Percentiles rank a stretch among this genome's conserved stretches.
phyloP scores from a whole-genome alignment of 1,140 invertebrate genomes.

The Heliconius nattereri region DNA sequence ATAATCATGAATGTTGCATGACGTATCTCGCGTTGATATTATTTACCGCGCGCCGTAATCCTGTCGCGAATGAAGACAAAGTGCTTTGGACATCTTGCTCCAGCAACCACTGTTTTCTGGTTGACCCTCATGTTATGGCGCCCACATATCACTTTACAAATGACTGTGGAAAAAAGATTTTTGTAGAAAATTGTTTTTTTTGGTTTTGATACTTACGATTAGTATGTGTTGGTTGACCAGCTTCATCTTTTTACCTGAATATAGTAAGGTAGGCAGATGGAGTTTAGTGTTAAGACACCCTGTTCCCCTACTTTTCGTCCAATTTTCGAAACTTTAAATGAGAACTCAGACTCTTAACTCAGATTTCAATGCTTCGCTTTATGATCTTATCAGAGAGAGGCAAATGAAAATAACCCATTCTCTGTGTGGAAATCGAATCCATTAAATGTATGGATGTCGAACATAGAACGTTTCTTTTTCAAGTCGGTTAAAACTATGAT shows the following conservation, averaged over 20 bases:
- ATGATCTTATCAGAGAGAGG: no score
- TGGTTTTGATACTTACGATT: neutral
- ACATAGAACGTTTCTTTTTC: no score
- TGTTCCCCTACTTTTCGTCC: no score
- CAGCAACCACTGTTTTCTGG: conserved; percentile 54
- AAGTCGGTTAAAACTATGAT: no score
- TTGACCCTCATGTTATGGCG: conserved; percentile 57
- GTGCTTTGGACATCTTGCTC: conserved; percentile 62
- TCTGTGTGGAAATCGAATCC: no score
- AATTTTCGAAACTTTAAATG: no score
- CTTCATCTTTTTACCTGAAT: neutral
- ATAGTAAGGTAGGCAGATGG: no score
- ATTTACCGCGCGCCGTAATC: conserved; percentile 75
- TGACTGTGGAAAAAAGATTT: conserved; percentile 15
- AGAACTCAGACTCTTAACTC: no score
- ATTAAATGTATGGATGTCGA: no score
- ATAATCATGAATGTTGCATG: conserved; percentile 76
- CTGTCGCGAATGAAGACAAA: conserved; percentile 76
- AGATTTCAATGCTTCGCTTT: no score
- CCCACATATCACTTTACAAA: conserved; percentile 43
- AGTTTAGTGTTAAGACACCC: no score
- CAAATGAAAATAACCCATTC: no score
- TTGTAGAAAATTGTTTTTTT: conserved; percentile 10
- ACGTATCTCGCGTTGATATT: conserved; percentile 70
- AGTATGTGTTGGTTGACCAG: neutral